Evolutionary conservation across 2,888 invertebrate genomes (phyloP).

Genomic region (Leptinotarsa juncta): DNA sequence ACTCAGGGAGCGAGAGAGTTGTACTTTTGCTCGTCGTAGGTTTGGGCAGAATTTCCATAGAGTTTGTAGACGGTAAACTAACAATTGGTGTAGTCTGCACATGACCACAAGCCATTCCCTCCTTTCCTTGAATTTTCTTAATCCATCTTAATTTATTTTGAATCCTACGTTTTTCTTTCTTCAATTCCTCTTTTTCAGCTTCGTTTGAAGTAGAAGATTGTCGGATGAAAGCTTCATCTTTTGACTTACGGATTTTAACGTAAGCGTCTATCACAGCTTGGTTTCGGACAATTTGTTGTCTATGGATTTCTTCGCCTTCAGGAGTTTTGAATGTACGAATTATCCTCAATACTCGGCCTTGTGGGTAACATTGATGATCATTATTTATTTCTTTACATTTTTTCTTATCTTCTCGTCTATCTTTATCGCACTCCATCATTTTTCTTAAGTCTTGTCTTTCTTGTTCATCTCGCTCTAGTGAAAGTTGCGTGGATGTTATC

Average conservation of each 20-base stretch:
- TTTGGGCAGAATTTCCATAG: conserved; percentile 50
- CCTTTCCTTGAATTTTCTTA: conserved; percentile 92
- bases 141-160: conserved; percentile 96
- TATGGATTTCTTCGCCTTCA: conserved; percentile 90
- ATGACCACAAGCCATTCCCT: conserved; percentile 67
- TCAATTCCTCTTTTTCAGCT: conserved; percentile 98
- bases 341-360: conserved; percentile 84
- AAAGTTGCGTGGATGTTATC: conserved; percentile 92
- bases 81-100: conserved; percentile 22
- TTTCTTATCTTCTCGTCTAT: conserved; percentile 74
- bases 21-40: conserved; percentile 60
- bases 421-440: conserved; percentile 82
- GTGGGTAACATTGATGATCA: conserved; percentile 66
- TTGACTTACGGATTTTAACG: conserved; percentile 94
- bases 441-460: conserved; percentile 93
- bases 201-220: conserved; percentile 97
- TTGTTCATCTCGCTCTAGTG: conserved; percentile 93
- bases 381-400: conserved; percentile 69
- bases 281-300: conserved; percentile 93
- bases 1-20: conserved; percentile 70
- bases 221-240: conserved; percentile 90
- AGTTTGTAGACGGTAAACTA: conserved; percentile 29
- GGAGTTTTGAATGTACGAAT: conserved; percentile 90
- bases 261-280: conserved; percentile 97
- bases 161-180: conserved; percentile 93